Evolutionary conservation across 2,888 invertebrate genomes (phyloP), one percentile per base, ranked within the genome.

Genomic region (Acanthacorydalis orientalis): DNA sequence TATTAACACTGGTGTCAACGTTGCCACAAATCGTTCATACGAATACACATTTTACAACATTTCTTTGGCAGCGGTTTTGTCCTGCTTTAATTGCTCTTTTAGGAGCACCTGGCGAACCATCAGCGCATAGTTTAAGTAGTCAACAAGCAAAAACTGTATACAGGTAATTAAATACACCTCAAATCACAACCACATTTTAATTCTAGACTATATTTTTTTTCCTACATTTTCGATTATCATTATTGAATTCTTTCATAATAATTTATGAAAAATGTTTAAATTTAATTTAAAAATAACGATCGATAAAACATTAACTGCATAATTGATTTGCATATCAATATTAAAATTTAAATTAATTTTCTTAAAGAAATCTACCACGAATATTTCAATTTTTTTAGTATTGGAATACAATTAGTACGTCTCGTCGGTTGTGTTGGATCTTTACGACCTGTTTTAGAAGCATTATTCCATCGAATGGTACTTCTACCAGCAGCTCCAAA

Each of bases 51-150:
- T 89, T 89, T 60, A 86, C 86, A 2, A 85, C 86, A 4, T 88
- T 89, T 59, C 70, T 89, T 9, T 89, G 93, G 93, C 90, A 92
- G 63, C 83, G 89, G 57, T 84, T 93, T 59, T 92, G 91, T 57
- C 93, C 93, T 0, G 83, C 87, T 1, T 68, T 93, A 52, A 83
- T 93, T 48, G 83, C 87, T 0, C 81, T 92, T 49, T 72, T 93
- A 2, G 92, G 92, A 0, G 85, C 90, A 8, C 92, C 92, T 0
- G 75, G 86, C 46, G 80, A 87, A 51, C 76, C 78, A n/a, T 75
- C 78, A 16, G 80, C 83, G 2, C 81, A 85, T 4, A 78, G 79
- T 55, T 76, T 91, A 51, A 84, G 85, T 55, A 83, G 82, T 52
- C 82, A 83, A 52, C 87, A 92, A 60, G 85, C 90, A 0, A 88